Evolutionary conservation across 30 jellyfish, hydroid and myxozoan species (phyloP), one percentile per base, ranked within the genome.

Genomic region (Cassiopea andromeda): DNA sequence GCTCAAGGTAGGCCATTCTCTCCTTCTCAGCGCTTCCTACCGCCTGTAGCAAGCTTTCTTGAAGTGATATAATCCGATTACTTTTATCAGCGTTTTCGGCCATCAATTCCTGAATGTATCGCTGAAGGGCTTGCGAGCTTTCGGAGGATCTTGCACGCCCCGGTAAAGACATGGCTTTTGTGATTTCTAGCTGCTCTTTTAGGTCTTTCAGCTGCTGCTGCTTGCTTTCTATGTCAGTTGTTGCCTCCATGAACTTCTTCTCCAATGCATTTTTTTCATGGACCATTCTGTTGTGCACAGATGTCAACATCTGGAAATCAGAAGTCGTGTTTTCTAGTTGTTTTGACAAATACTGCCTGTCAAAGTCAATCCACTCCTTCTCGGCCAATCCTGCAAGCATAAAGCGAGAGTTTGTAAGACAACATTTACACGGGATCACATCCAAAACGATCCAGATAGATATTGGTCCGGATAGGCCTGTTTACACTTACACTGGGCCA

Each of bases 351-450:
- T 78, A 84, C 57, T 85, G 92, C 13, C 99, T 97, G 54, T 95
- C 99, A 58, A 88, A 95, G 60, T 95, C 99, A 50, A 95, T 45
- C 85, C 84, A 64, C 44, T 95, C 99, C 64, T 91, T 95, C 46
- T 80, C 97, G 18, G 98, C 91, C 9, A 84, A 72, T 12, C 98
- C 99, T 95, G 59, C 47, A 75, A 85, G 14, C 38, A 27, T 27
- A 27, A 27, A 27, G 38, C 38, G 38, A 27, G 38, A 27, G 38
- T 27, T 27, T 27, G 38, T 27, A 27, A 27, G 38, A 27, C 38
- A 27, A 27, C 38, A 27, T 27, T 27, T 27, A 27, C 38, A 27
- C 38, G 38, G 38, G 38, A 27, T 27, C 38, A 27, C 38, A 27
- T 27, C 38, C 38, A 27, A 27, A 27, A 27, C 38, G 38, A 27